Conservation (phyloP, 2,797 vertebrate species). For the Merluccius polli region DNA sequence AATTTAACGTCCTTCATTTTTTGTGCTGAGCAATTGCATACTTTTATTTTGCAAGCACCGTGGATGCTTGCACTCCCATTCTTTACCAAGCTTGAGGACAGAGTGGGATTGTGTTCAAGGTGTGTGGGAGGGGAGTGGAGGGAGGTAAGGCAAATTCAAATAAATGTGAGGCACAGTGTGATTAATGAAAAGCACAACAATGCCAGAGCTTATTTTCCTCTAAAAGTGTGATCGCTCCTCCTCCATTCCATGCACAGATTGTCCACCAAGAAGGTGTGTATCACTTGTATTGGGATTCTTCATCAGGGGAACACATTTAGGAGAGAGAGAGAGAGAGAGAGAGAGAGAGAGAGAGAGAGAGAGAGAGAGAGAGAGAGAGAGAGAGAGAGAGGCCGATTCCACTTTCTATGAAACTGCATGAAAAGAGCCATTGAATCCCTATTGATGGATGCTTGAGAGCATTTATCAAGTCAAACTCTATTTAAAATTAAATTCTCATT, state of each 20-base stretch:
- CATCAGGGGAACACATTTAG: too few relatives aligned
- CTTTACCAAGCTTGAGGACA: too few relatives aligned
- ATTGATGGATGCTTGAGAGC: not conserved
- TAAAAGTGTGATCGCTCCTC: constrained; percentile 52
- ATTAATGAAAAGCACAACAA: constrained; percentile 59
- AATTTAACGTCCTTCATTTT: too few relatives aligned
- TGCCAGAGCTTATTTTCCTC: constrained; percentile 55
- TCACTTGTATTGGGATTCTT: constrained; percentile 7
- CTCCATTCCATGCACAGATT: constrained; percentile 41
- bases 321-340: too few relatives aligned
- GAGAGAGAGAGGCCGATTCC: constrained; percentile 9
- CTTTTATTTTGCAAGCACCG: too few relatives aligned
- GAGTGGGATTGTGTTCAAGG: too few relatives aligned
- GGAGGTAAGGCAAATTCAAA: constrained; percentile 8
- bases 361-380: not conserved
- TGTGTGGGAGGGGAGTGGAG: too few relatives aligned
- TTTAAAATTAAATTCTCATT: too few relatives aligned
- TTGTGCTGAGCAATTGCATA: too few relatives aligned
- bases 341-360: too few relatives aligned
- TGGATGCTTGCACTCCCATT: too few relatives aligned
- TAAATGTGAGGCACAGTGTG: constrained; percentile 60
- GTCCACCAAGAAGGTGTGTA: constrained; percentile 15
- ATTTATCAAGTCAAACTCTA: too few relatives aligned
- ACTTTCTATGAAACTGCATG: constrained; percentile 6
- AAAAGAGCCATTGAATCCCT: constrained; percentile 21